A percentile compares a stretch with the other conserved stretches of the same genome.
These are phyloP conservation scores for Periplaneta americana DNA, from an alignment of 1,140 invertebrate genomes.

Conservation along the genomic window DNA sequence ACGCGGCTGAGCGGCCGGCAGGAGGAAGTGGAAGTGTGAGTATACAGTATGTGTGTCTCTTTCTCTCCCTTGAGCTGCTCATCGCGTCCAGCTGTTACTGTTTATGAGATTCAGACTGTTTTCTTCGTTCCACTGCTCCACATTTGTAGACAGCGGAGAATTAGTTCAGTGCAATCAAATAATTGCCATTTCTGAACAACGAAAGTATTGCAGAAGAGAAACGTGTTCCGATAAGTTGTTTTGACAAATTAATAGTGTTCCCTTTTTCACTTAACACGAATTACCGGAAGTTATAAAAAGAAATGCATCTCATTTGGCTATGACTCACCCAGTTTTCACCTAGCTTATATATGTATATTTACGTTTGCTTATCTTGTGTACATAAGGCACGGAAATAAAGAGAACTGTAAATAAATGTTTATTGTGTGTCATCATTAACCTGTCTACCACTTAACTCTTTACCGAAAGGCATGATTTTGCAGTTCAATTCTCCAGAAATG, in stretches of 20 bases:
- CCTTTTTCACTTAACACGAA: neutral
- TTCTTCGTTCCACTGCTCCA: neutral
- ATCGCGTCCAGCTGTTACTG: neutral
- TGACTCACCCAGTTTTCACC: neutral
- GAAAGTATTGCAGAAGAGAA: neutral
- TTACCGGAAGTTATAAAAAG: neutral
- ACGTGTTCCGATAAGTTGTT: neutral
- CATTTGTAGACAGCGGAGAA: neutral
- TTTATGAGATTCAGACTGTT: neutral
- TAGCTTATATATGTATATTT: no score
- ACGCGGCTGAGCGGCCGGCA: no score
- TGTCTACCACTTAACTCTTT: no score
- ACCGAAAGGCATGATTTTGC: no score
- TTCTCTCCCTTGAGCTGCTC: neutral
- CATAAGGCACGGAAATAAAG: no score
- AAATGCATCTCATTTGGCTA: neutral
- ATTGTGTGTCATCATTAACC: no score
- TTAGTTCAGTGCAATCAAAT: neutral
- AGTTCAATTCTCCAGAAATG: no score
- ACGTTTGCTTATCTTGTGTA: no score
- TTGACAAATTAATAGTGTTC: neutral
- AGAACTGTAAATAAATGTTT: no score
- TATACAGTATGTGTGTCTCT: neutral
- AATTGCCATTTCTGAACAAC: neutral
- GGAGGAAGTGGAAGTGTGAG: neutral